phyloP scores from a whole-genome alignment of 2,888 invertebrate species.

The Drosophila villosipedis region DNA sequence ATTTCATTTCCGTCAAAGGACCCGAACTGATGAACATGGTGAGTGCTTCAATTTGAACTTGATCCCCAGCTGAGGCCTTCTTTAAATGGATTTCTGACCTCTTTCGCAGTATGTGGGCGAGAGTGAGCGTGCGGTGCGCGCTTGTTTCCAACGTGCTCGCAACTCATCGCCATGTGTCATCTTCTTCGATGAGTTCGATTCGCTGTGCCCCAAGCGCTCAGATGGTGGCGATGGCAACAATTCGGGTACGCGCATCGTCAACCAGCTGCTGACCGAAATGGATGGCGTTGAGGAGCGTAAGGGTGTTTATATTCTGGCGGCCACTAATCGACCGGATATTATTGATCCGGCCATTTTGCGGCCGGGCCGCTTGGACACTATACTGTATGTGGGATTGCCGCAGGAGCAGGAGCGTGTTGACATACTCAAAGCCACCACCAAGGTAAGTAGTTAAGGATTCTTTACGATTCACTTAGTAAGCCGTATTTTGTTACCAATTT shows the following conservation, averaged over 20 bases:
- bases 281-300: conserved; percentile 96
- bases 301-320: conserved; percentile 97
- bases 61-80: neutral
- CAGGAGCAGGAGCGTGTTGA: conserved; percentile 91
- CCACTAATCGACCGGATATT: conserved; percentile 98
- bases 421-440: conserved; percentile 95
- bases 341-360: conserved; percentile 97
- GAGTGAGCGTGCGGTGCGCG: conserved; percentile 98
- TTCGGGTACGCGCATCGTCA: conserved; percentile 94
- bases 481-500: conserved; percentile 39
- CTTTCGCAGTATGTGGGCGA: conserved; percentile 95
- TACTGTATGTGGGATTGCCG: conserved; percentile 96
- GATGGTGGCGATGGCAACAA: conserved; percentile 89
- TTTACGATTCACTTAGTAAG: neutral
- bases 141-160: conserved; percentile 96
- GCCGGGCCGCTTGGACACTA: conserved; percentile 94
- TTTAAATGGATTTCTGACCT: neutral
- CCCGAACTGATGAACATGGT: conserved; percentile 99
- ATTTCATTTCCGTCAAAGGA: conserved; percentile 99
- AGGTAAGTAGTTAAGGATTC: conserved; percentile 86
- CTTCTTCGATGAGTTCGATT: conserved; percentile 99
- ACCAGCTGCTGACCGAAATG: conserved; percentile 99
- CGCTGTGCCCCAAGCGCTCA: conserved; percentile 95
- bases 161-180: conserved; percentile 99
- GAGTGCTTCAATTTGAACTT: conserved; percentile 58